Conservation (phyloP, 1,140 invertebrate species). For the Drosophila busckii region DNA sequence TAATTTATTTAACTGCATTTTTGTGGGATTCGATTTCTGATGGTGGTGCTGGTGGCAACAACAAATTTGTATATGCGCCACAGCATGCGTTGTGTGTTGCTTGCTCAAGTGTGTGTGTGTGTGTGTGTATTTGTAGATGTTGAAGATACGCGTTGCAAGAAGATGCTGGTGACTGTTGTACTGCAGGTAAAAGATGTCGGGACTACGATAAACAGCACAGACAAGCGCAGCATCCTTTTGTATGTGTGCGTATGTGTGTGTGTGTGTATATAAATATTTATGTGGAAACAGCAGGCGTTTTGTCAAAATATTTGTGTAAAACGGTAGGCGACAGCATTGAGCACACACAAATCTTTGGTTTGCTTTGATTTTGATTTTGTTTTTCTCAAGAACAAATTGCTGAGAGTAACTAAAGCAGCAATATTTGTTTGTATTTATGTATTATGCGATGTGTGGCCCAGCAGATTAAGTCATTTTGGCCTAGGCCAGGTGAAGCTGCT, state of each 20-base stretch:
- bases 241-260: slow-evolving; percentile 7
- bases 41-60: slow-evolving; percentile 38
- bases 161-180: slow-evolving; percentile 33
- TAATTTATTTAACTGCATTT: slow-evolving; percentile 77
- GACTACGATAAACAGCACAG: slow-evolving; percentile 36
- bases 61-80: slow-evolving; percentile 69
- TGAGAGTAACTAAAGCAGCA: slow-evolving; percentile 39
- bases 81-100: slow-evolving; percentile 22
- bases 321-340: slow-evolving; percentile 33
- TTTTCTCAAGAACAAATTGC: slow-evolving; percentile 54
- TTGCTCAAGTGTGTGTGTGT: slow-evolving; percentile 1
- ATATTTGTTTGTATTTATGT: slow-evolving; percentile 62
- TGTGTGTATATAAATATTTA: slow-evolving; percentile 71
- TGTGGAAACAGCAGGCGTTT: slow-evolving; percentile 76
- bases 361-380: too few species aligned
- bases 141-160: slow-evolving; percentile 49
- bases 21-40: slow-evolving; percentile 73
- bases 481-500: slow-evolving; percentile 36
- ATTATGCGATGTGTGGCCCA: slow-evolving; percentile 10
- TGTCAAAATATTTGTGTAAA: slow-evolving; percentile 75
- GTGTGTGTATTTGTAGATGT: slow-evolving; percentile 33
- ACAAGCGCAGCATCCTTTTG: slow-evolving; percentile 17
- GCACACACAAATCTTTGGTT: slow-evolving; percentile 42
- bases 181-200: slow-evolving; percentile 64
- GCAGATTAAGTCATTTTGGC: slow-evolving; percentile 37